Base-by-base conservation (phyloP, 2,888 invertebrate genomes). In the Osedax frankpressi region DNA sequence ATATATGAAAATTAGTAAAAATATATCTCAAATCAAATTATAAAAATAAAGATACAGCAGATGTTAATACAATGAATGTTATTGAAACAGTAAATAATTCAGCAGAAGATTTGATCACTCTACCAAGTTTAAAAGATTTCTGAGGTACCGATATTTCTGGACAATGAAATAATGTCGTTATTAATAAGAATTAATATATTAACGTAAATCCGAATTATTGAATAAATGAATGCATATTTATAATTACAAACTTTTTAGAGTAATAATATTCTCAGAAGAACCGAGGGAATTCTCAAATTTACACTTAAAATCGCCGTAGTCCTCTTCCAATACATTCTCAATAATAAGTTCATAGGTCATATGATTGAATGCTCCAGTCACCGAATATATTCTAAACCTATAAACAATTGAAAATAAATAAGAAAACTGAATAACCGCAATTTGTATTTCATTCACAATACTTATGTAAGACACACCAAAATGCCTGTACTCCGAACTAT, bases 261-360 rank as follows among this genome's bases (percentile, higher is more conserved):
- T n/a, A 44, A 77, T 74, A 11, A 26, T 69, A 24, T 27, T 71
- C 25, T 63, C 29, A 19, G 71, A 14, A 3, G 30, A 26, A 30
- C 76, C 74, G 30, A 73, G 25, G 28, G 63, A 65, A 74, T 78
- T 78, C 24, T 62, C 74, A 60, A 77, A 72, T 25, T 76, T 71
- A 73, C 78, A 78, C 2, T 67, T 29, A 65, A 74, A 78, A 2
- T n/a, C 60, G 11, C 78, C 78, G 59, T 74, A 78, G 63, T 78
- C 78, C 30, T 75, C 74, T 24, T 73, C 69, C 29, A 30, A 1
- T 24, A 78, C 78, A 27, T 71, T 68, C n/a, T 73, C 63, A 11
- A 78, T 77, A 11, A 77, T 76, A 30, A 78, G 70, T 70, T 78
- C 78, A 71, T 77, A 78, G 25, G 74, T 73, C 71, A 78, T 62